These are phyloP conservation scores for Zenarchopterus dispar DNA, from an alignment of 2,797 vertebrate genomes.

Conservation along the genomic window DNA sequence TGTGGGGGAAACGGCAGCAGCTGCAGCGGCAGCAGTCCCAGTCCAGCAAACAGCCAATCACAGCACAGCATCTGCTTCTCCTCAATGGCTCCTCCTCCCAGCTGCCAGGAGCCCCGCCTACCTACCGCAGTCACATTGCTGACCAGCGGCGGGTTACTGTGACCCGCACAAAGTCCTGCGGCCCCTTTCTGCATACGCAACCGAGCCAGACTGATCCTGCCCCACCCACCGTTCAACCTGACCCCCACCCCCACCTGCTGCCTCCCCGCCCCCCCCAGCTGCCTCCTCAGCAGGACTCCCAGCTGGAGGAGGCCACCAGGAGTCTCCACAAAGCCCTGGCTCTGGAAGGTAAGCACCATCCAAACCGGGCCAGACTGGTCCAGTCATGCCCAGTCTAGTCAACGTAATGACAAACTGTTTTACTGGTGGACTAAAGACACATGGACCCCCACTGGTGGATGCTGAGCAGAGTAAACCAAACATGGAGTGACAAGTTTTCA, in stretches of 20 bases:
- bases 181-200: slow-evolving; percentile 77
- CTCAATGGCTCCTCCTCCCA: slow-evolving; percentile 61
- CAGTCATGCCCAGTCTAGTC: too few relatives aligned
- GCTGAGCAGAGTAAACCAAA: too few relatives aligned
- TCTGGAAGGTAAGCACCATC: slow-evolving; percentile 77
- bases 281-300: slow-evolving; percentile 60
- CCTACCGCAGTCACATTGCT: slow-evolving; percentile 73
- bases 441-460: too few relatives aligned
- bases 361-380: too few relatives aligned
- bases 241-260: slow-evolving; percentile 63
- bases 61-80: slow-evolving; percentile 48
- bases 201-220: slow-evolving; percentile 35
- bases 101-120: slow-evolving; percentile 58
- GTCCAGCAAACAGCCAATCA: slow-evolving; percentile 51
- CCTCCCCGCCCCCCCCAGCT: slow-evolving; percentile 58
- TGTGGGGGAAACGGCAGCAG: slow-evolving; percentile 84
- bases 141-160: slow-evolving; percentile 80
- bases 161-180: slow-evolving; percentile 86
- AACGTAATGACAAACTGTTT: too few relatives aligned
- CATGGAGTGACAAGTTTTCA: too few relatives aligned
- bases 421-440: too few relatives aligned
- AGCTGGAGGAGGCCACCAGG: slow-evolving; percentile 79
- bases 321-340: slow-evolving; percentile 90
- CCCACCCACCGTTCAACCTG: slow-evolving; percentile 51
- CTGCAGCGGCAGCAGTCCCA: slow-evolving; percentile 72